A percentile compares a stretch with the other conserved stretches of the same genome.
Evolutionary conservation across 2,888 invertebrate genomes (phyloP).

Genomic region (Atrina japonica): DNA sequence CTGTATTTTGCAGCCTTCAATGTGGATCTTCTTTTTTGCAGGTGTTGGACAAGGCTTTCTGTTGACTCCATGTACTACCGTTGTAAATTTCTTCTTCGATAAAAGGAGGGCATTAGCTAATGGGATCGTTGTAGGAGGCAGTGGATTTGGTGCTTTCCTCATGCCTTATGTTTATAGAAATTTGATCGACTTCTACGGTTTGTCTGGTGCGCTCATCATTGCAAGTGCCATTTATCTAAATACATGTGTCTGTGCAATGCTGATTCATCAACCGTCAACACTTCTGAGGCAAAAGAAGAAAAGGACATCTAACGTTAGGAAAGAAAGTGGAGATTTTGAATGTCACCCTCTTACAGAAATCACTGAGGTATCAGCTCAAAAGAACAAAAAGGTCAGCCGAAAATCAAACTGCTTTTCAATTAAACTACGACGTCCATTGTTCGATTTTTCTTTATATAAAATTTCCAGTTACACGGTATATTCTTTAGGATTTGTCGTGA

Average conservation of each 20-base stretch:
- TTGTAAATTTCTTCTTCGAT: constrained; percentile 19
- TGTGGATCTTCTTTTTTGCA: too few species aligned
- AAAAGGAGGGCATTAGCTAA: constrained; percentile 16
- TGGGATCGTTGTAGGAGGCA: constrained; percentile 2
- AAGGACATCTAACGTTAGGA: too few species aligned
- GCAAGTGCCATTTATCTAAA: constrained; percentile 5
- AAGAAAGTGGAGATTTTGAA: too few species aligned
- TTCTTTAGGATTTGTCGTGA: neutral
- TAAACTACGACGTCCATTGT: neutral
- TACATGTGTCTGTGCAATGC: constrained; percentile 8
- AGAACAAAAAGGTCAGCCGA: too few species aligned
- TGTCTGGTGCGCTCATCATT: constrained; percentile 2
- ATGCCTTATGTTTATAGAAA: neutral
- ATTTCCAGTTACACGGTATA: neutral
- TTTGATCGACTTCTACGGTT: neutral
- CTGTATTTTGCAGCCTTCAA: too few species aligned
- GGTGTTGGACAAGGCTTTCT: constrained; percentile 11
- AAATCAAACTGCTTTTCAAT: neutral
- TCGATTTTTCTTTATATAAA: constrained; percentile 3
- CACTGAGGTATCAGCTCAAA: too few species aligned
- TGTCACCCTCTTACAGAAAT: neutral
- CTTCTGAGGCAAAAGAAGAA: neutral
- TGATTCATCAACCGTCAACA: constrained; percentile 3
- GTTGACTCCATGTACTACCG: constrained; percentile 15
- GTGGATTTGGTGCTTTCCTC: constrained; percentile 3